These are phyloP conservation scores for Crax fasciolata DNA, from an alignment of 2,797 vertebrate species.

Conservation along the genomic window DNA sequence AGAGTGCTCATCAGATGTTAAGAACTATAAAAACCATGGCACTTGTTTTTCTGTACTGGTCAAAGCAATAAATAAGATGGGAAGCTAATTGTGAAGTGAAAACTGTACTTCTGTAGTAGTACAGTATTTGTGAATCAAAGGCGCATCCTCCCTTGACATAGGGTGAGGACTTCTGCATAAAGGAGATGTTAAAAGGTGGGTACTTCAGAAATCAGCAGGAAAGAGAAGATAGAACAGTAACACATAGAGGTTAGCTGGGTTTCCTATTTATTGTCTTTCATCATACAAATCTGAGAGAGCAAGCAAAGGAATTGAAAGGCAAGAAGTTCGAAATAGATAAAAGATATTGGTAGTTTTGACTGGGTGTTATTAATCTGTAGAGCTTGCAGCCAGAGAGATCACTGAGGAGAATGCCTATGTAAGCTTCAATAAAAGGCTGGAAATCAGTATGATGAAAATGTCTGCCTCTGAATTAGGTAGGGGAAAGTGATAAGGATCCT, in stretches of 20 bases:
- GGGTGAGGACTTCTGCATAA: not conserved
- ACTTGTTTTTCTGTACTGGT: not conserved
- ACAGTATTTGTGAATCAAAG: not conserved
- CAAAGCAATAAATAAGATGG: not conserved
- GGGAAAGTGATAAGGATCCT: not conserved
- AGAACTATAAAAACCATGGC: not conserved
- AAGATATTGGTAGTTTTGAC: not conserved
- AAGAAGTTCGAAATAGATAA: not conserved
- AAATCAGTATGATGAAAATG: not conserved
- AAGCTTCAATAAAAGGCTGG: not conserved
- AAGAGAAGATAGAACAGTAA: not conserved
- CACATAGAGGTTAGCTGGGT: not conserved
- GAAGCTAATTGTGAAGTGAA: not conserved
- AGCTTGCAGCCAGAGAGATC: not conserved
- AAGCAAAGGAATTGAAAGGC: not conserved
- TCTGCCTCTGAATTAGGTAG: not conserved
- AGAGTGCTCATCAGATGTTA: not conserved
- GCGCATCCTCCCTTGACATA: not conserved
- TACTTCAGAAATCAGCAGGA: constrained; percentile 7
- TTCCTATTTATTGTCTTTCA: not conserved
- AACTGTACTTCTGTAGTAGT: not conserved
- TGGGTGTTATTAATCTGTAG: not conserved
- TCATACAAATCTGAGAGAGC: not conserved
- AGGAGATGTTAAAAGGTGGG: not conserved
- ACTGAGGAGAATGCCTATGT: not conserved